phyloP scores from a whole-genome alignment of 2,113 vertebrate species.

The Passer montanus region DNA sequence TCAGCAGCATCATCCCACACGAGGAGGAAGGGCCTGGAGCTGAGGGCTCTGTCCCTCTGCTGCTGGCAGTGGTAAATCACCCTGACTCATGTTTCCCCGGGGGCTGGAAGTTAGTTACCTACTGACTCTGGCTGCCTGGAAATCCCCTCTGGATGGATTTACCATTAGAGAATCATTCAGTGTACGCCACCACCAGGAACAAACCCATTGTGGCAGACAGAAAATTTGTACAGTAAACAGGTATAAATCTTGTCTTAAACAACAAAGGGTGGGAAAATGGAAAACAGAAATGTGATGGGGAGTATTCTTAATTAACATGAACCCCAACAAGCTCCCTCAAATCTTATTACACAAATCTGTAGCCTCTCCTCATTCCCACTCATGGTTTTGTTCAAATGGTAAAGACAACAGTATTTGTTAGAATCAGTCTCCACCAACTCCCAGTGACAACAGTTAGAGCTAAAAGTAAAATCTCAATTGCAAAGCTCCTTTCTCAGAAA shows the following conservation, averaged over 20 bases:
- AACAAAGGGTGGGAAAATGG: conserved; percentile 31
- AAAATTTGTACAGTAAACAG: conserved; percentile 61
- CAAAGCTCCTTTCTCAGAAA: not conserved
- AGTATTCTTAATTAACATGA: not conserved
- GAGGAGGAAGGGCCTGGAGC: conserved; percentile 8
- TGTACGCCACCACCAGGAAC: conserved; percentile 5
- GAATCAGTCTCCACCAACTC: not conserved
- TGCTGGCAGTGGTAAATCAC: conserved; percentile 28
- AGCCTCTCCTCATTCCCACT: not conserved
- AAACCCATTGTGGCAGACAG: conserved; percentile 43
- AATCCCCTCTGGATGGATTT: conserved; percentile 63
- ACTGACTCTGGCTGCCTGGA: conserved; percentile 57
- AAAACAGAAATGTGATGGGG: not conserved
- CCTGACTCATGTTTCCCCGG: conserved; percentile 1
- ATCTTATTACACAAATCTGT: not conserved
- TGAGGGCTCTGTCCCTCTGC: not conserved
- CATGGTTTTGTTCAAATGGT: not conserved
- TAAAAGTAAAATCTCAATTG: not conserved
- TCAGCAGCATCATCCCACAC: not conserved
- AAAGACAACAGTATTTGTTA: not conserved
- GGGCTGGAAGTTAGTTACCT: conserved; percentile 41
- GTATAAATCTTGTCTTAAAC: conserved; percentile 60
- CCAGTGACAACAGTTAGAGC: not conserved
- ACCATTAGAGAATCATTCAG: conserved; percentile 52
- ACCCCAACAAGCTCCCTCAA: not conserved